Base-by-base conservation (phyloP, 1,140 invertebrate genomes). In the Pseudomyrmex dendroicus region DNA sequence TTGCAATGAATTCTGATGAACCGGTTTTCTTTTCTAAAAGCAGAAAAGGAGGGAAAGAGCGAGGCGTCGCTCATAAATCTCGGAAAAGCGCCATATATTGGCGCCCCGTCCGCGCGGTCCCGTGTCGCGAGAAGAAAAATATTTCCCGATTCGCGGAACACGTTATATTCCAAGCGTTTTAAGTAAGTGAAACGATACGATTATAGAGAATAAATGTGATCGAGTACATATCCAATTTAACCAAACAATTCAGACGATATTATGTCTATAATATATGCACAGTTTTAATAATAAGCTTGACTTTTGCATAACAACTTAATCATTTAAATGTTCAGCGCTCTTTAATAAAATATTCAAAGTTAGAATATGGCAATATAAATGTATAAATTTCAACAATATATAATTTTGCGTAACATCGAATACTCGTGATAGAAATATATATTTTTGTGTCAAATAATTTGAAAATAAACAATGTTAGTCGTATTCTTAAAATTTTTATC, bases 1-100 rank as follows among this genome's bases (percentile, higher is more conserved):
- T 80, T 59, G 76, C 76, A 48, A 80, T 70, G 76, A 80, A 80
- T 80, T 80, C 66, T 70, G 76, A 70, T 72, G 54, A 70, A 72
- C 76, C 15, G 54, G 54, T 80, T 61, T 80, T 72, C 76, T 70
- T 61, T 80, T 50, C 22, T 48, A 12, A 5, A 25, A n/a, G 44
- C 54, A 46, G 76, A 9, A 50, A 35, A 70, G 56, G 35, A n/a
- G 35, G 20, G 25, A 35, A 44, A 15, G 54, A 22, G 46, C 68
- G 46, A 46, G 67, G 64, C 76, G 54, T 80, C 54, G 9, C 66
- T 72, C 66, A 50, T 80, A 80, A 80, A 80, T 80, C 66, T 59
- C 54, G 9, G 54, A 12, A 70, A 52, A 54, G n/a, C 76, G 64
- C 20, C 72, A 80, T 72, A 61, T 80, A 35, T 35, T 35, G 35